A percentile compares a stretch with the other conserved stretches of the same genome.
These are phyloP conservation scores for Drosophila borealis DNA, from an alignment of 2,888 invertebrate species.

Conservation along the genomic window DNA sequence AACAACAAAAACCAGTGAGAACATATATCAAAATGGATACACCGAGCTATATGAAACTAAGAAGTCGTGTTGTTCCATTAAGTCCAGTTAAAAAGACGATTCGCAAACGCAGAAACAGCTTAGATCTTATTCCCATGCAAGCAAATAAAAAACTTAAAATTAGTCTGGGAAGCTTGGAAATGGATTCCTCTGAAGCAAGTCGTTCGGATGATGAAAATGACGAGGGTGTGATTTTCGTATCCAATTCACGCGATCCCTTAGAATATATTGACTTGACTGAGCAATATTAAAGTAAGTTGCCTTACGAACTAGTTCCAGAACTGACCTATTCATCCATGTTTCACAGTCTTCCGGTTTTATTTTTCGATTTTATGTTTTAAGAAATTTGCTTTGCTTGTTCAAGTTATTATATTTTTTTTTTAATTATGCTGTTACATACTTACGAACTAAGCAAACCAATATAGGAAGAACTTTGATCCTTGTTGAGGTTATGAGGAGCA, in stretches of 20 bases:
- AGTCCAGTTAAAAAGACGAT: background rate
- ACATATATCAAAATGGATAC: background rate
- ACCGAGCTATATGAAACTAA: background rate
- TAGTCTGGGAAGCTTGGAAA: background rate
- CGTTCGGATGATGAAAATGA: background rate
- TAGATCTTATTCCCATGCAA: background rate
- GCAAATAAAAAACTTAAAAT: background rate
- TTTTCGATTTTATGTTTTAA: background rate
- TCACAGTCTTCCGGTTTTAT: background rate
- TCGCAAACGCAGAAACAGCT: background rate
- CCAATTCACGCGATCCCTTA: background rate
- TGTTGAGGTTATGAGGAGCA: no score
- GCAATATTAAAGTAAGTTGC: background rate
- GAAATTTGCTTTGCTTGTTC: background rate
- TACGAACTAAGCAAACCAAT: background rate
- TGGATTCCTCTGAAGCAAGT: background rate
- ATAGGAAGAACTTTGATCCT: no score
- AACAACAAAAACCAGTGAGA: background rate
- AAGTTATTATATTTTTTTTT: background rate
- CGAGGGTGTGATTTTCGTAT: slow-evolving; percentile 1
- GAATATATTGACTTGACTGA: slow-evolving; percentile 1
- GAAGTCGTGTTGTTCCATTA: slow-evolving; percentile 6
- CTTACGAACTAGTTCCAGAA: background rate
- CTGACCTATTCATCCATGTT: background rate
- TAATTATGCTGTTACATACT: background rate